A percentile compares a stretch with the other conserved stretches of the same genome.
These are phyloP conservation scores for Botia almorhae DNA, from an alignment of 2,797 vertebrate genomes.

Conservation along the genomic window DNA sequence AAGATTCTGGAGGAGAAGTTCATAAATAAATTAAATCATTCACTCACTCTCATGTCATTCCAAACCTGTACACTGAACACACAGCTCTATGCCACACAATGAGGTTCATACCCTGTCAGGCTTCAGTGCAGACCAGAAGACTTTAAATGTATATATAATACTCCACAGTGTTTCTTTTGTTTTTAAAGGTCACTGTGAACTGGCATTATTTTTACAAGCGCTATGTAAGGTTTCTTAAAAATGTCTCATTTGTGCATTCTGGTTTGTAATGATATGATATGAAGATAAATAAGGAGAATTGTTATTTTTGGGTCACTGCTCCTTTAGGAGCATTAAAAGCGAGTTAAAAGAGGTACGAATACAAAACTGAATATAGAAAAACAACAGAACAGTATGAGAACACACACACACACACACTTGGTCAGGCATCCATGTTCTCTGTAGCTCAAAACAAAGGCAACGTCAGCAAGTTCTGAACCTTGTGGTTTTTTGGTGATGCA, in stretches of 20 bases:
- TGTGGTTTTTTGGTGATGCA: neutral
- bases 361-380: neutral
- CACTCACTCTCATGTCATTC: too few species aligned
- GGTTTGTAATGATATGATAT: neutral
- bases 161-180: neutral
- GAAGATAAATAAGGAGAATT: neutral
- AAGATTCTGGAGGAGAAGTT: neutral
- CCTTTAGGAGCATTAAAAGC: neutral
- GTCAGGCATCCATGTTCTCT: neutral
- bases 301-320: neutral
- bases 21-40: too few species aligned
- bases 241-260: neutral
- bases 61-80: too few species aligned
- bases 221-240: neutral
- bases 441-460: neutral
- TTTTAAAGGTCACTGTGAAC: neutral
- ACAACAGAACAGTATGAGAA: neutral
- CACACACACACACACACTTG: neutral
- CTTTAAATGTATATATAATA: neutral
- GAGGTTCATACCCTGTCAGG: too few species aligned
- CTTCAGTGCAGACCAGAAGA: neutral
- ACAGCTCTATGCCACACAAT: too few species aligned
- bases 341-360: neutral
- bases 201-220: neutral
- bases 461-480: slow-evolving; percentile 3